These are phyloP conservation scores for Ruditapes philippinarum DNA, from an alignment of 1,140 invertebrate species.

Conservation along the genomic window DNA sequence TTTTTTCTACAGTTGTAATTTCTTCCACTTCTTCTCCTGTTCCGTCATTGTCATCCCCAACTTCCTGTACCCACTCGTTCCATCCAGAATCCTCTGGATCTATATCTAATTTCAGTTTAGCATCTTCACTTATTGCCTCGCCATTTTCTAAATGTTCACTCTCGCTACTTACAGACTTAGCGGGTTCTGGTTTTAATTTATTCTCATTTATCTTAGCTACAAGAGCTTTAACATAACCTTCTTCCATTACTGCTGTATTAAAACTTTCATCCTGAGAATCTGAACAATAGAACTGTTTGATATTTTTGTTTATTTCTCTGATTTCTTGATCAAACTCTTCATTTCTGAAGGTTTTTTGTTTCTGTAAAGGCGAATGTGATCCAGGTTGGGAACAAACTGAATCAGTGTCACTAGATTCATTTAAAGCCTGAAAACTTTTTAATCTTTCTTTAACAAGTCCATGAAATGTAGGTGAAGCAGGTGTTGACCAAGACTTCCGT, in stretches of 20 bases:
- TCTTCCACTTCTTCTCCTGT: background rate
- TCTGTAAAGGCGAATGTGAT: conserved; percentile 4
- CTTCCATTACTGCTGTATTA: conserved; percentile 61
- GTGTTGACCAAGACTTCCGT: conserved; percentile 58
- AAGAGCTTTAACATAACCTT: conserved; percentile 61
- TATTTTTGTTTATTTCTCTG: conserved; percentile 48
- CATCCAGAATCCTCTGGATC: conserved; percentile 46
- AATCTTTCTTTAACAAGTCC: conserved; percentile 61
- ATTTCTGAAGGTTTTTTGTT: conserved; percentile 43
- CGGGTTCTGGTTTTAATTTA: background rate
- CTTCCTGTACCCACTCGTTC: conserved; percentile 42
- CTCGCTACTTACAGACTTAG: background rate
- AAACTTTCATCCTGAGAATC: conserved; percentile 53
- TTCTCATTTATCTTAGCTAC: conserved; percentile 59
- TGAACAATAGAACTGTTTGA: conserved; percentile 53
- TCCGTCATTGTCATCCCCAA: background rate
- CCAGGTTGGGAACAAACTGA: conserved; percentile 23
- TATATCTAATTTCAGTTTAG: background rate
- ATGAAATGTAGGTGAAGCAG: conserved; percentile 61
- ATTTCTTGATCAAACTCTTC: conserved; percentile 53
- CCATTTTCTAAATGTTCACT: conserved; percentile 29
- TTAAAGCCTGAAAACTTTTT: conserved; percentile 59
- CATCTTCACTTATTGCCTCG: background rate
- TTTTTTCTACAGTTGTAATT: background rate
- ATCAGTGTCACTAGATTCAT: conserved; percentile 47